Evolutionary conservation across 2,113 vertebrate species (phyloP).

Genomic region (Mus musculus): GRCm39 chr13:28778001-28778500

Average conservation of each 20-base stretch:
- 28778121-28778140: not conserved
- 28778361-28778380: not conserved
- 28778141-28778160: not conserved
- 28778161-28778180: not conserved
- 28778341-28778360: not conserved
- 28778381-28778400: too few species aligned
- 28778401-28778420: not conserved
- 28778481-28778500: not conserved
- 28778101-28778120: not conserved
- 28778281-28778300: not conserved
- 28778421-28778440: not conserved
- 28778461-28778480: not conserved
- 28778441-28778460: not conserved
- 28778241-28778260: not conserved
- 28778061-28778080: not conserved
- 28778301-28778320: not conserved
- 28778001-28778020: not conserved
- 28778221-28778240: not conserved
- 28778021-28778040: not conserved
- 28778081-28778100: not conserved
- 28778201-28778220: not conserved
- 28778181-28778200: not conserved
- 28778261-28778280: not conserved
- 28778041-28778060: fast-evolving
- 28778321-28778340: not conserved